Percentiles rank a stretch among this genome's conserved stretches.
phyloP scores from a whole-genome alignment of 35 echinoderm and acorn worm genomes.

The Patiria miniata region DNA sequence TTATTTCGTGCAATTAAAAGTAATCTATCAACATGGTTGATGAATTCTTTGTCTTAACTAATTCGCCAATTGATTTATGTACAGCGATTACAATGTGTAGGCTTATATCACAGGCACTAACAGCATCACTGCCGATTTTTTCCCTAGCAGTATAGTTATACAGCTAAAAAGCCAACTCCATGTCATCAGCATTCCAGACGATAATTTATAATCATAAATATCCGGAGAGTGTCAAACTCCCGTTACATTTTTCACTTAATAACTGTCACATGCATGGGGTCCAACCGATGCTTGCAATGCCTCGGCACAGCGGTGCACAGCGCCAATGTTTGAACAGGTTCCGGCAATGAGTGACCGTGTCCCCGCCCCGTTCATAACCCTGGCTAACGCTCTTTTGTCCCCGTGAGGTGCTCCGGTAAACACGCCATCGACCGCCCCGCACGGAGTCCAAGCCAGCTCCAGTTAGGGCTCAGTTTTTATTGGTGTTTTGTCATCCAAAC shows the following conservation, averaged over 20 bases:
- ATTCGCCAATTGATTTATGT: too few species aligned
- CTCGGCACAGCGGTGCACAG: not conserved
- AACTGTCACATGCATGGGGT: not conserved
- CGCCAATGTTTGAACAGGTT: constrained; percentile 14
- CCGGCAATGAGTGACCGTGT: not conserved
- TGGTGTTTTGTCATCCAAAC: constrained; percentile 2
- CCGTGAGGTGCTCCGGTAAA: not conserved
- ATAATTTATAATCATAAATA: too few species aligned
- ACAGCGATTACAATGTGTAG: too few species aligned
- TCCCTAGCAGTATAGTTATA: too few species aligned
- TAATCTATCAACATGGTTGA: too few species aligned
- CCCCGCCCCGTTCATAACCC: not conserved
- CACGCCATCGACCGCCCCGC: not conserved
- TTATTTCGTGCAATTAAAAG: too few species aligned
- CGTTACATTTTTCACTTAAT: not conserved
- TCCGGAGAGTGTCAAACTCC: not conserved
- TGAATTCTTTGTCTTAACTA: too few species aligned
- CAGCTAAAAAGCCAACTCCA: too few species aligned
- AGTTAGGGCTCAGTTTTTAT: not conserved
- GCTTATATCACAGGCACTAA: too few species aligned
- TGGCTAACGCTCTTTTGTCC: not conserved
- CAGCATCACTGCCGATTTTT: too few species aligned
- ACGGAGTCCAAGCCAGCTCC: not conserved
- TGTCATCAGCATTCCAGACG: too few species aligned
- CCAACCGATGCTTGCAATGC: not conserved